Percentiles rank a stretch among this genome's conserved stretches.
phyloP scores from a whole-genome alignment of 2,113 vertebrate species.

The Dolichallabes microphthalmus region DNA sequence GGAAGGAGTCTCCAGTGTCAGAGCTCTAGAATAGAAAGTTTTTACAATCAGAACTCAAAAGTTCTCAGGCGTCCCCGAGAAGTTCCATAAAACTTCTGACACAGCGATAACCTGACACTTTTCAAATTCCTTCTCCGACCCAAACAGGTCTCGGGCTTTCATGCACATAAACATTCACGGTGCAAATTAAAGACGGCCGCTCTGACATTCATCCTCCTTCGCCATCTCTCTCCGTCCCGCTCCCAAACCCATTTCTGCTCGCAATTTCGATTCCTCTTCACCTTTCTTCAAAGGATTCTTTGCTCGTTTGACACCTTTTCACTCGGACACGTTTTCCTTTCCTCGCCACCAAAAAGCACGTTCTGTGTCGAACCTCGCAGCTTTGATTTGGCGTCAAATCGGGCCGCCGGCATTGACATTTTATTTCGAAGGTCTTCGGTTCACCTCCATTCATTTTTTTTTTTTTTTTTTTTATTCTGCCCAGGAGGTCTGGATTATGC shows the following conservation, averaged over 20 bases:
- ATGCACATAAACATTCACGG: slow-evolving; percentile 60
- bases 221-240: slow-evolving; percentile 41
- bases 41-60: neutral
- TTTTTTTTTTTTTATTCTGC: slow-evolving; percentile 79
- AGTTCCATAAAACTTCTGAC: slow-evolving; percentile 11
- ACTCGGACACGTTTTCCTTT: slow-evolving; percentile 60
- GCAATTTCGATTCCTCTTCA: slow-evolving; percentile 63
- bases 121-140: neutral
- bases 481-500: slow-evolving; percentile 78
- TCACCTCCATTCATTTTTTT: slow-evolving; percentile 69
- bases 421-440: slow-evolving; percentile 76
- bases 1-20: neutral
- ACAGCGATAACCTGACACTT: neutral
- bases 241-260: slow-evolving; percentile 64
- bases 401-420: slow-evolving; percentile 71
- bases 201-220: slow-evolving; percentile 67
- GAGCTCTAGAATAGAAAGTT: neutral
- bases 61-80: neutral
- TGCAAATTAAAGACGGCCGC: slow-evolving; percentile 61
- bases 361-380: slow-evolving; percentile 62
- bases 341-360: slow-evolving; percentile 37
- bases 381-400: slow-evolving; percentile 66
- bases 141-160: slow-evolving; percentile 3
- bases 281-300: slow-evolving; percentile 51
- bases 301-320: slow-evolving; percentile 62